Percentiles rank a stretch among this genome's conserved stretches.
Evolutionary conservation across 2,888 invertebrate species (phyloP).

Genomic region (Apamea sordens): DNA sequence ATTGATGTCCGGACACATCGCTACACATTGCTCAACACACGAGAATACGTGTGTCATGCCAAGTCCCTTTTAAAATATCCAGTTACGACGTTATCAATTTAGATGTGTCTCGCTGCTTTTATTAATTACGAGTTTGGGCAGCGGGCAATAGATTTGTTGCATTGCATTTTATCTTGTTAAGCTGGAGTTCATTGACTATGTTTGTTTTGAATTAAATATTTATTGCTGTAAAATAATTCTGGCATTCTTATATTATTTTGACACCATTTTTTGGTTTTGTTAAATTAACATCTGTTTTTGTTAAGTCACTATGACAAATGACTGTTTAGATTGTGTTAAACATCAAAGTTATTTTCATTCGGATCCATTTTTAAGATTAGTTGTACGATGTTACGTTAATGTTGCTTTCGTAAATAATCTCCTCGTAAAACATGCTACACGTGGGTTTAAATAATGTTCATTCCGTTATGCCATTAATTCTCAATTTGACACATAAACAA

Average conservation of each 20-base stretch:
- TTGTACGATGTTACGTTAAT: slow-evolving; percentile 34
- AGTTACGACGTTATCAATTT: slow-evolving; percentile 75
- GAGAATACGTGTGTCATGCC: slow-evolving; percentile 40
- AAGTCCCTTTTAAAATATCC: slow-evolving; percentile 79
- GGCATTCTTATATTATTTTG: slow-evolving; percentile 14
- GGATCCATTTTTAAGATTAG: slow-evolving; percentile 32
- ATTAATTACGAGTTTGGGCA: slow-evolving; percentile 60
- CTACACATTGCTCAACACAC: slow-evolving; percentile 59
- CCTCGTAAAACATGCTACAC: slow-evolving; percentile 43
- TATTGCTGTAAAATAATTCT: neutral
- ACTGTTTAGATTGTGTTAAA: slow-evolving; percentile 33
- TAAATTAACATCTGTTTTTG: slow-evolving; percentile 14
- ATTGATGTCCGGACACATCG: slow-evolving; percentile 78
- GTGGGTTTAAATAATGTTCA: slow-evolving; percentile 51
- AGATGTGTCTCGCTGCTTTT: slow-evolving; percentile 57
- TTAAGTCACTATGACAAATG: slow-evolving; percentile 7
- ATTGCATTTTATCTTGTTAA: slow-evolving; percentile 36
- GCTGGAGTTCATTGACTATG: slow-evolving; percentile 37
- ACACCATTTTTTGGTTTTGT: slow-evolving; percentile 8
- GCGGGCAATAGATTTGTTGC: slow-evolving; percentile 34
- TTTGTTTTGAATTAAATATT: slow-evolving; percentile 9
- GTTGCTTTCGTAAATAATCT: slow-evolving; percentile 59
- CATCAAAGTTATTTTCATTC: slow-evolving; percentile 43
- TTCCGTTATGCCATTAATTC: slow-evolving; percentile 59
- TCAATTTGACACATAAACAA: slow-evolving; percentile 63